Base-by-base conservation (phyloP, 2,797 vertebrate genomes). In the Miichthys miiuy region DNA sequence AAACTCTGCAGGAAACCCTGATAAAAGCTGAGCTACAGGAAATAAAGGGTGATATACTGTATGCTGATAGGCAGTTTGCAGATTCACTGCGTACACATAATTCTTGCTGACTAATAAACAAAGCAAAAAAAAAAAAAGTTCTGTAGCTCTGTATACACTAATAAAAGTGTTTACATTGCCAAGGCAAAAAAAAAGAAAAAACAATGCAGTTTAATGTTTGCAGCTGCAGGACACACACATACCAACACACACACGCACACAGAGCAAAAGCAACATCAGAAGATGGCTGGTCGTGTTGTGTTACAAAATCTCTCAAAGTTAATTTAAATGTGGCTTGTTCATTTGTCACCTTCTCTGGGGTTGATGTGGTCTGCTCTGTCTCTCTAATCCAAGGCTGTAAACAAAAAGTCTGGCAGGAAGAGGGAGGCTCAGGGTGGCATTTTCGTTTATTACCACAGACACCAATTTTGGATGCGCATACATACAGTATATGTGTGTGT, bases 241-340 rank as follows among this genome's bases (percentile, higher is more conserved):
- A 38, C 34, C 47, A 41, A 42, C 17, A 48, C 25, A 30, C 17
- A 65, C 41, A 2, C 38, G 44, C 27, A 58, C 63, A 21, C 18
- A 23, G 1, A 64, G 25, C 17, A 41, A 46, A 18, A 64, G n/a
- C 10, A 12, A 16, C 18, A 58, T 57, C 21, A 42, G 46, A 58
- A 68, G 46, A 61, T 60, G n/a, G 55, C 12, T 8, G 42, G 13
- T 44, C 12, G 42, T 44, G 13, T 20, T 23, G 20, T 63, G 38
- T 71, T 52, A 41, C 48, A 58, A 71, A 69, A 62, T 51, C 23
- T 63, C 17, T 54, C 47, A 38, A 23, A 60, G 46, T 61, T 68
- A 8, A 68, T 81, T 51, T 46, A 55, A 79, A 70, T 63, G 30
- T 65, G 58, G 3, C 48, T 66, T 78, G 42, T 62, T 42, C 0